Evolutionary conservation across 2,797 vertebrate species (phyloP), one percentile per base, ranked within the genome.

Genomic region (Kryptolebias ocellatus): DNA sequence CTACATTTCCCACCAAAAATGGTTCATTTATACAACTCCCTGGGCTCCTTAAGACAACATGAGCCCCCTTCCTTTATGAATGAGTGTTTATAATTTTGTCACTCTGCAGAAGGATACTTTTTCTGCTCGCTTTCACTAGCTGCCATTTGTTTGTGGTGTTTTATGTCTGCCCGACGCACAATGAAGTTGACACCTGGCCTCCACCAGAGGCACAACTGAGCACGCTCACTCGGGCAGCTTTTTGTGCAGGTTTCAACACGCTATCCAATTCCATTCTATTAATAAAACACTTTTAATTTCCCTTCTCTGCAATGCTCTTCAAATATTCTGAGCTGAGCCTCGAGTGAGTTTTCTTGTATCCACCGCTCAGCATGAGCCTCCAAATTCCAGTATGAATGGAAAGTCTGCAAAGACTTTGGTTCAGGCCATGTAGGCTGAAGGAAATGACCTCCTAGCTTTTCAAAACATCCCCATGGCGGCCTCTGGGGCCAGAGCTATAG

Each of bases 371-470:
- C n/a, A 56, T 53, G 46, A 70, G 52, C 53, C 45, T 49, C 4
- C 24, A 80, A 81, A 64, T 58, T 18, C 72, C 16, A 42, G 60
- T 18, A 54, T 81, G 55, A 76, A 60, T 44, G 49, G 29, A 67
- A 55, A 80, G 76, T 74, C 67, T 42, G 16, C 20, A 70, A 63
- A 78, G 72, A 78, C 78, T 85, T 83, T 53, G 64, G 81, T 76
- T 69, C 72, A 54, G 67, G 76, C 81, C 79, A 64, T 85, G 83
- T 87, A 82, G 80, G 76, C 87, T 81, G 73, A 87, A 90, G 90
- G 87, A 92, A 93, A 93, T 90, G 85, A 91, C 85, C 88, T 76
- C 83, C 79, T 79, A 87, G 88, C 88, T 90, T 91, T 87, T 92
- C 79, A 90, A 93, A 93, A 92, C 91, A 90, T 83, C 88, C 75